Base-by-base conservation (phyloP, 2,113 vertebrate species). In the Limanda limanda region DNA sequence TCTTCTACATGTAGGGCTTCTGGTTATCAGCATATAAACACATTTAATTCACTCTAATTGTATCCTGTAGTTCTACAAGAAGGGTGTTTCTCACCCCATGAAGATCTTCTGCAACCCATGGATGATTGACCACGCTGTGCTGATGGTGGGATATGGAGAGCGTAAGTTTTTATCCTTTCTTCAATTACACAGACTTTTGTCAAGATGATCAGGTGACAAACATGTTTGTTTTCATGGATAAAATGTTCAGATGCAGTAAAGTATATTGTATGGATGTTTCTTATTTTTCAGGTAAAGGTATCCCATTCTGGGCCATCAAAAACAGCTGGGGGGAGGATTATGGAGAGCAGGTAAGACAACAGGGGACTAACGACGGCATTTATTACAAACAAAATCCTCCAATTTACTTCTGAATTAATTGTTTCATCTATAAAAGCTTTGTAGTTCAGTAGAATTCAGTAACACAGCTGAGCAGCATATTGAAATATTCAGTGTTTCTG, bases 241-340 rank as follows among this genome's bases (percentile, higher is more conserved):
- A 45, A 2, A 13, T 25, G 62, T 61, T 2, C 5, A 21, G 13
- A 45, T 24, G 8, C 12, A 66, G 15, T 57, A 3, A 56, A 14
- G 13, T 61, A 10, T 2, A n/a, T 7, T 17, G 17, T 27, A 14
- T 76, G 18, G 13, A 23, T 51, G 12, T 54, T 31, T 56, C 8
- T 86, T 9, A 86, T n/a, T 63, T 55, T 54, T 23, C 84, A 97
- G 97, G 95, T 78, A 94, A 95, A 15, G 90, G 77, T 0, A 24
- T 82, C 27, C 96, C 96, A 13, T 98, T 95, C 90, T 98, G 97
- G 97, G 95, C 96, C 78, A 97, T 98, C 87, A 98, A 98, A 90
- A 98, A 98, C 94, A 98, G 97, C 91, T 98, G 96, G 96, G 96
- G 96, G 37, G 88, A 91, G 57, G 92, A 97, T 79, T 98, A 96